These are phyloP conservation scores for Pedicia rivosa DNA, from an alignment of 2,888 invertebrate species.

Conservation along the genomic window DNA sequence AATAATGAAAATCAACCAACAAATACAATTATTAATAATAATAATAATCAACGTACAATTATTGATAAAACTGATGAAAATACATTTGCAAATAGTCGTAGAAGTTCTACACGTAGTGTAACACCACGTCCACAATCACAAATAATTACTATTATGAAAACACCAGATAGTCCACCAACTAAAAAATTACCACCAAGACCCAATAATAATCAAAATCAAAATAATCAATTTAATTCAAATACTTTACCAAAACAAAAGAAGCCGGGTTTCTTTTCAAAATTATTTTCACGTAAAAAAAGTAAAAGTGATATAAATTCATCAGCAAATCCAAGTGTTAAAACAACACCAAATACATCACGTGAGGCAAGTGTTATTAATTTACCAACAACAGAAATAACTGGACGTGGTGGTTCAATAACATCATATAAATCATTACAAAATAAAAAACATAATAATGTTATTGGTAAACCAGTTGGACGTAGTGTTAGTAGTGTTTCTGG, in stretches of 20 bases:
- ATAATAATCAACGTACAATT: not conserved
- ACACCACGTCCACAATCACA: slow-evolving; percentile 19
- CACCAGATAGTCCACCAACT: slow-evolving; percentile 32
- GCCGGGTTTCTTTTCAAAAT: slow-evolving; percentile 43
- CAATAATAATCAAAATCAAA: not conserved
- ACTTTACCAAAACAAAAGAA: slow-evolving; percentile 40
- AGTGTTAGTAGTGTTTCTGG: slow-evolving; percentile 46
- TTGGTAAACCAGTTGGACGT: slow-evolving; percentile 36
- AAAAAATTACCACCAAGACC: slow-evolving; percentile 39
- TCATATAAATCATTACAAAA: slow-evolving; percentile 23
- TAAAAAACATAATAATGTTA: slow-evolving; percentile 29
- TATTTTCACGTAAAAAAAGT: slow-evolving; percentile 40
- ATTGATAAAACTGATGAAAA: slow-evolving; percentile 1
- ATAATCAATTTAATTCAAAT: slow-evolving; percentile 19
- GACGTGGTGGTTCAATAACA: slow-evolving; percentile 21
- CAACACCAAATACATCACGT: slow-evolving; percentile 18
- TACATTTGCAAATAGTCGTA: slow-evolving; percentile 6
- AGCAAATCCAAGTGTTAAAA: slow-evolving; percentile 6
- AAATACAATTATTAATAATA: slow-evolving; percentile 16
- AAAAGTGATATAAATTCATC: slow-evolving; percentile 31
- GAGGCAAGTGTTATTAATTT: slow-evolving; percentile 25
- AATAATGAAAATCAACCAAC: slow-evolving; percentile 25
- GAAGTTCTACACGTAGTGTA: slow-evolving; percentile 11
- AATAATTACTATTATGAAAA: slow-evolving; percentile 26
- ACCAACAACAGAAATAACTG: slow-evolving; percentile 14